phyloP scores from a whole-genome alignment of 2,113 vertebrate species.

The Takifugu bimaculatus region DNA sequence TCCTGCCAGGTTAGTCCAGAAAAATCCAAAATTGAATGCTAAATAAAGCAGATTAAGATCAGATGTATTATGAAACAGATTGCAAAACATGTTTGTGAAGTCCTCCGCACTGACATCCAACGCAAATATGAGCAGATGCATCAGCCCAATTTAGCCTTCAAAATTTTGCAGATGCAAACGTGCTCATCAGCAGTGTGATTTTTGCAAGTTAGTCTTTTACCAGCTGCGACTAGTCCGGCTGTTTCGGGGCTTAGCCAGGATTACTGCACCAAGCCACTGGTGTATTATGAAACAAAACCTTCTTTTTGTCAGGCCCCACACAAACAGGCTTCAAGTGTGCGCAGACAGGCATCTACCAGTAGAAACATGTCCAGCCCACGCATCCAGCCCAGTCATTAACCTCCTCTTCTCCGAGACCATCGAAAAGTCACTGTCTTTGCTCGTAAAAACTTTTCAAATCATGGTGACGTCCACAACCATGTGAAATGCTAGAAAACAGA shows the following conservation, averaged over 20 bases:
- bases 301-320: conserved; percentile 41
- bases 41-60: too few species aligned
- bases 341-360: conserved; percentile 61
- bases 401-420: conserved; percentile 6
- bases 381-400: conserved; percentile 51
- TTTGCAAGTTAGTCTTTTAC: conserved; percentile 15
- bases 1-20: not conserved
- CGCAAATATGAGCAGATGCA: too few species aligned
- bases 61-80: too few species aligned
- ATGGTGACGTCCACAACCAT: too few species aligned
- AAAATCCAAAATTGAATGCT: too few species aligned
- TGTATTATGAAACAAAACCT: conserved; percentile 51
- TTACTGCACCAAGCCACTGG: conserved; percentile 36
- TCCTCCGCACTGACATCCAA: too few species aligned
- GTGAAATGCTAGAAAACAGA: too few species aligned
- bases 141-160: too few species aligned
- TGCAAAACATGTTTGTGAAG: too few species aligned
- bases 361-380: conserved; percentile 56
- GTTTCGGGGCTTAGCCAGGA: conserved; percentile 9
- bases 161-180: not conserved
- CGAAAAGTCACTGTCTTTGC: not conserved
- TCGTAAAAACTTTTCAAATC: conserved; percentile 15
- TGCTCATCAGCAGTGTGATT: conserved; percentile 8
- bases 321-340: conserved; percentile 54
- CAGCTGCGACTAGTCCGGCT: conserved; percentile 18